phyloP scores from a whole-genome alignment of 2,113 vertebrate genomes.

The Pterocles orientalis region DNA sequence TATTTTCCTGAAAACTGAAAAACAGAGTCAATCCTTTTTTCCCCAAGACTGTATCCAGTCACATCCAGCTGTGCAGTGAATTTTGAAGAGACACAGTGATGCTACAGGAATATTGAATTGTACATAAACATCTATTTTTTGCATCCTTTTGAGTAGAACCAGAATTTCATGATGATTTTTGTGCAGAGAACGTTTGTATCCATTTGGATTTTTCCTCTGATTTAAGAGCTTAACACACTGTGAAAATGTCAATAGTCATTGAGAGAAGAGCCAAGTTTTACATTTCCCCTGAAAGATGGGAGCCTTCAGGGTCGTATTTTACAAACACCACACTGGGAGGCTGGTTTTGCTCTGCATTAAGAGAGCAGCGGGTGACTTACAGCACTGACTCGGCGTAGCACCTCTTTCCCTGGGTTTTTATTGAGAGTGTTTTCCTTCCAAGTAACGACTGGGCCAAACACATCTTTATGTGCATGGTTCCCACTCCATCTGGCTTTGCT shows the following conservation, averaged over 20 bases:
- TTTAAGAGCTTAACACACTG: conserved; percentile 39
- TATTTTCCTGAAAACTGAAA: not conserved
- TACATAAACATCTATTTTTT: not conserved
- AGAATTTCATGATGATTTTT: conserved; percentile 19
- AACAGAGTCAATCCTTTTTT: not conserved
- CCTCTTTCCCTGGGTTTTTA: not conserved
- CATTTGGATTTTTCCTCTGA: conserved; percentile 19
- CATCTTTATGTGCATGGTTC: not conserved
- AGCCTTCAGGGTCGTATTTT: not conserved
- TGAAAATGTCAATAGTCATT: not conserved
- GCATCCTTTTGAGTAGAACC: not conserved
- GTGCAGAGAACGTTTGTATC: not conserved
- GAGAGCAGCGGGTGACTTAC: not conserved
- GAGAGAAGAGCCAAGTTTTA: conserved; percentile 37
- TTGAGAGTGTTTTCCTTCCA: not conserved
- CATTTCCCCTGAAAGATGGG: conserved; percentile 31
- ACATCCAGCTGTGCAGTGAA: not conserved
- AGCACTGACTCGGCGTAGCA: not conserved
- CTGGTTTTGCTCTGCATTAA: not conserved
- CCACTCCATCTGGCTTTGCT: not conserved
- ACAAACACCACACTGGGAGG: not conserved
- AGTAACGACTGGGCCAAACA: not conserved
- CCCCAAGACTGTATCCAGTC: not conserved
- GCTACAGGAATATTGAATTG: not conserved
- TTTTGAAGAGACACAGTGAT: not conserved